Base-by-base conservation (phyloP, 2,797 vertebrate genomes). In the Synanceia verrucosa region DNA sequence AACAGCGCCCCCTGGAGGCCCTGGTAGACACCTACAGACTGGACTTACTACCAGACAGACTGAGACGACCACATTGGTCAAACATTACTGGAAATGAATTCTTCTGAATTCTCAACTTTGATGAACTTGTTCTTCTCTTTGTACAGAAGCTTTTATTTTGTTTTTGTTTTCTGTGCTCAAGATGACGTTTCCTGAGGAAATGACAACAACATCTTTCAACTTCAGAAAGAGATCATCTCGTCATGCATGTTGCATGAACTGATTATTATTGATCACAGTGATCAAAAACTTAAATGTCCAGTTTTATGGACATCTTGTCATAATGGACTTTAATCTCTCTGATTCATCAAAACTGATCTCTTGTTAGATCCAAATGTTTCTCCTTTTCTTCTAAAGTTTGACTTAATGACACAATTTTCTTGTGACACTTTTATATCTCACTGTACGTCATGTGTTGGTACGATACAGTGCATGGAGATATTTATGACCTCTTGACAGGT, bases 1-100 rank as follows among this genome's bases (percentile, higher is more conserved):
- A 65, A 39, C 73, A 73, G 65, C 44, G 13, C 61, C 67, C 77
- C 13, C 73, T 93, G 91, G 88, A n/a, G n/a, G n/a, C n/a, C n/a
- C n/a, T n/a, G n/a, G n/a, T n/a, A n/a, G n/a, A n/a, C n/a, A n/a
- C n/a, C n/a, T n/a, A n/a, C n/a, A n/a, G n/a, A n/a, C n/a, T n/a
- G n/a, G n/a, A n/a, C n/a, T n/a, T n/a, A n/a, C n/a, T n/a, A n/a
- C n/a, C n/a, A n/a, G n/a, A n/a, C n/a, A n/a, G n/a, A n/a, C n/a
- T n/a, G n/a, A n/a, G n/a, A n/a, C n/a, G n/a, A n/a, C n/a, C n/a
- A n/a, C n/a, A n/a, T n/a, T n/a, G n/a, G n/a, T n/a, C n/a, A n/a
- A n/a, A n/a, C n/a, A n/a, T n/a, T n/a, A n/a, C n/a, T n/a, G n/a
- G n/a, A n/a, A n/a, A n/a, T n/a, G n/a, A n/a, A n/a, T n/a, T n/a